These are phyloP conservation scores for Diloba caeruleocephala DNA, from an alignment of 2,888 invertebrate species.

Conservation along the genomic window DNA sequence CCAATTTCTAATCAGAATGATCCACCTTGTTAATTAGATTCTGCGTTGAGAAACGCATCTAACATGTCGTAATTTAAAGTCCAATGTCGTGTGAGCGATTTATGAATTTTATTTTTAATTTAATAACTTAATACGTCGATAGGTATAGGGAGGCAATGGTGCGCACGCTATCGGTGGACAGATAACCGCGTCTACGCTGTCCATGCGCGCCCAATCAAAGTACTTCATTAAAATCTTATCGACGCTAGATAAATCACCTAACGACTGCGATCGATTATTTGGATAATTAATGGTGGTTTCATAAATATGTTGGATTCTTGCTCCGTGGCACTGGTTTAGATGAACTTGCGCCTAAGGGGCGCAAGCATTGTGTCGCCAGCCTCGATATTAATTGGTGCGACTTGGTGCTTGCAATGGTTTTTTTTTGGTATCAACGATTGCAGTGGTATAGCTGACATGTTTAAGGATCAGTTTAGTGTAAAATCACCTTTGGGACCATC, in stretches of 20 bases:
- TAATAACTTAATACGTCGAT: constrained; percentile 87
- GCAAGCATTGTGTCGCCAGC: constrained; percentile 61
- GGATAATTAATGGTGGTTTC: constrained; percentile 86
- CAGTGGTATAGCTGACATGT: no score
- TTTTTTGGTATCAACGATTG: no score
- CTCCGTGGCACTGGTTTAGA: constrained; percentile 70
- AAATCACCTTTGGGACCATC: no score
- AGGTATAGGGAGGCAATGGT: constrained; percentile 84
- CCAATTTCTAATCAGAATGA: constrained; percentile 88
- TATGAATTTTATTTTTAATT: constrained; percentile 81
- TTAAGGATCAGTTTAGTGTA: no score
- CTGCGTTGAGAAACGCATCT: constrained; percentile 59
- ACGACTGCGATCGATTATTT: constrained; percentile 88
- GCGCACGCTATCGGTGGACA: constrained; percentile 78
- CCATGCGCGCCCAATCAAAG: constrained; percentile 87
- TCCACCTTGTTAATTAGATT: constrained; percentile 84
- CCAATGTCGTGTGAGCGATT: constrained; percentile 56
- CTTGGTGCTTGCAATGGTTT: no score
- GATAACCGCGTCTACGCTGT: constrained; percentile 82
- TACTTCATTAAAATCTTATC: constrained; percentile 90
- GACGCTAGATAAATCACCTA: constrained; percentile 88
- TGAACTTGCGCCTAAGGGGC: constrained; percentile 62
- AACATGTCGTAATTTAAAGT: constrained; percentile 60
- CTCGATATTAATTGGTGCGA: constrained; percentile 36
- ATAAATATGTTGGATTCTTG: constrained; percentile 84